Percentiles rank a stretch among this genome's conserved stretches.
Evolutionary conservation across 2,113 vertebrate genomes (phyloP).

Genomic region (Myiopsitta monachus): DNA sequence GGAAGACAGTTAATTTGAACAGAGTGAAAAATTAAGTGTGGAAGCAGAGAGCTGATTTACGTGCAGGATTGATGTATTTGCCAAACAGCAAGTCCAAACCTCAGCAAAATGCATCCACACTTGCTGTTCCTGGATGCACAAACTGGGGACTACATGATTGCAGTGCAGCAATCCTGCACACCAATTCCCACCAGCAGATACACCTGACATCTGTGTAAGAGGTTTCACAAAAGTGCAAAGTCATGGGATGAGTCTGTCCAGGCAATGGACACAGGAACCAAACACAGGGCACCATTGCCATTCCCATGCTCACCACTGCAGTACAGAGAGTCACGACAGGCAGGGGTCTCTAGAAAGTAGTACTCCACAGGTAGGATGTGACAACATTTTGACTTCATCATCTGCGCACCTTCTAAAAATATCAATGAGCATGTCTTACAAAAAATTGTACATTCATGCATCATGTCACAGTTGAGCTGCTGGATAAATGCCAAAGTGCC

Average conservation of each 20-base stretch:
- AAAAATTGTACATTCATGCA: not conserved
- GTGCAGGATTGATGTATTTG: not conserved
- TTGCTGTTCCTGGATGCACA: not conserved
- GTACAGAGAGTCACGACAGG: accelerated
- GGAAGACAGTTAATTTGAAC: not conserved
- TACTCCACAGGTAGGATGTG: not conserved
- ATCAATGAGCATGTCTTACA: not conserved
- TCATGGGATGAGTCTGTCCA: not conserved
- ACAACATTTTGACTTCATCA: accelerated
- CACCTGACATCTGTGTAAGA: not conserved
- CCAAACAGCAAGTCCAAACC: not conserved
- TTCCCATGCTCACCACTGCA: not conserved
- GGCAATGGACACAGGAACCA: not conserved
- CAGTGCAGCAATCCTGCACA: not conserved
- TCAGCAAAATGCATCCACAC: not conserved
- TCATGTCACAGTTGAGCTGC: not conserved
- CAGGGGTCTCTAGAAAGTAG: not conserved
- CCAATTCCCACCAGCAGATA: not conserved
- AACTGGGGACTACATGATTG: accelerated
- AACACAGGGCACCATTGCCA: accelerated
- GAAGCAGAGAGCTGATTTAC: not conserved
- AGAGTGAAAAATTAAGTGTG: not conserved
- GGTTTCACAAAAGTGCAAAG: accelerated
- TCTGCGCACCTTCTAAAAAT: not conserved
- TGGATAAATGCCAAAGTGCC: not conserved